Base-by-base conservation (phyloP, 1,140 invertebrate genomes). In the Stegodyphus mimosarum region DNA sequence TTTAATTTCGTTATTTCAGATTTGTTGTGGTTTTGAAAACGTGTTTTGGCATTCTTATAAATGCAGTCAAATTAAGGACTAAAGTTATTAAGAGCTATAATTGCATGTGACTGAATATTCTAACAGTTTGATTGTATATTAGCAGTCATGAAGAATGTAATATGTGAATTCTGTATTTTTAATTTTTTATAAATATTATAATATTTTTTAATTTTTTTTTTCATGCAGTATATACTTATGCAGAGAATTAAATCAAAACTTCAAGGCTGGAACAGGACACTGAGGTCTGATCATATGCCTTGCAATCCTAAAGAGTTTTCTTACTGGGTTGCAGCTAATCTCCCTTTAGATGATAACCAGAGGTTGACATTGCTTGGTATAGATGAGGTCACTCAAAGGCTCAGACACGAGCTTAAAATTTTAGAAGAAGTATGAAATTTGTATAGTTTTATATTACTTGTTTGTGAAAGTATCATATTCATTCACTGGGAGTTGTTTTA, bases 261-360 rank as follows among this genome's bases (percentile, higher is more conserved):
- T 33, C 79, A 88, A 60, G 89, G 89, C 67, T 92, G 91, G 91
- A 90, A 90, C 86, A 88, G 89, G 13, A 73, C 51, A 15, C n/a
- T 69, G 5, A 81, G 17, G 52, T 76, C 87, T 48, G 88, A 89
- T 52, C 87, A 89, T 33, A 90, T 94, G 89, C 94, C 94, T 5
- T 89, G 90, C 84, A 93, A 95, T 90, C 92, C 94, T 9, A 90
- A 92, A 76, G 92, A 94, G 86, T 91, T 96, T 87, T 95, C 95
- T 15, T 96, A 93, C 90, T 96, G 95, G 95, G 93, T 95, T 67
- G 94, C 94, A 66, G 93, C 93, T 86, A 95, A 95, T 90, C 90
- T 96, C 50, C 92, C 94, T 51, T 90, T 95, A 73, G 91, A 93
- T 87, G 92, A 94, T 87, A 90, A 90, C 66, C 92, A 93, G 84